These are phyloP conservation scores for Artemia sinica DNA, from an alignment of 2,888 invertebrate genomes.

Conservation along the genomic window DNA sequence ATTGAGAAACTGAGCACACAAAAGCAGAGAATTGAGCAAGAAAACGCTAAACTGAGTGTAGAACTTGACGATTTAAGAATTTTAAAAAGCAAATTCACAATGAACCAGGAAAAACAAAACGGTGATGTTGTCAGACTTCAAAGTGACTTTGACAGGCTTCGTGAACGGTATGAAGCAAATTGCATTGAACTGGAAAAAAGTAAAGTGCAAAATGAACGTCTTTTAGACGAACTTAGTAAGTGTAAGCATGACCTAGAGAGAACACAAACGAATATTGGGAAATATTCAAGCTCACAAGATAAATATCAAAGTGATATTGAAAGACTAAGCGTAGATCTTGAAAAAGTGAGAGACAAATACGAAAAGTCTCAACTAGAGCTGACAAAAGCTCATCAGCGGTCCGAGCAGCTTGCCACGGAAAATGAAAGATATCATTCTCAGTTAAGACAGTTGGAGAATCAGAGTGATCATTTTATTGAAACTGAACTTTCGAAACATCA, in stretches of 20 bases:
- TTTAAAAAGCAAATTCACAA: slow-evolving; percentile 23
- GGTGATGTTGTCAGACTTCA: slow-evolving; percentile 36
- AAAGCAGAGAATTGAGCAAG: slow-evolving; percentile 27
- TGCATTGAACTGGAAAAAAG: slow-evolving; percentile 54
- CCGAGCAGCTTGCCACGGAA: slow-evolving; percentile 37
- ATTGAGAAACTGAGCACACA: slow-evolving; percentile 24
- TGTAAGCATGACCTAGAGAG: slow-evolving; percentile 60
- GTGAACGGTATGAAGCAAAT: slow-evolving; percentile 33
- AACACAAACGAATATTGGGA: slow-evolving; percentile 56
- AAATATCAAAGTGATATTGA: slow-evolving; percentile 35
- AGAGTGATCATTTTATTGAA: slow-evolving; percentile 34
- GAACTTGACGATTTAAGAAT: slow-evolving; percentile 60
- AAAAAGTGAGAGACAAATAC: slow-evolving; percentile 67
- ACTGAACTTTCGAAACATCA: slow-evolving; percentile 10
- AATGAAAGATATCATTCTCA: slow-evolving; percentile 18
- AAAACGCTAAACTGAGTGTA: slow-evolving; percentile 43
- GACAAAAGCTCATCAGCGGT: slow-evolving; percentile 48
- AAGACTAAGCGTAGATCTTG: slow-evolving; percentile 67
- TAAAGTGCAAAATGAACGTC: slow-evolving; percentile 44
- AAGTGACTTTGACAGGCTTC: slow-evolving; percentile 46
- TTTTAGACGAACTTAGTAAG: slow-evolving; percentile 58
- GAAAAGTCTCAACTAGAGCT: slow-evolving; percentile 35
- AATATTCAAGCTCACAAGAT: slow-evolving; percentile 53
- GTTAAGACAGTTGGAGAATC: slow-evolving; percentile 26
- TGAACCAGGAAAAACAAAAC: slow-evolving; percentile 24